Base-by-base conservation (phyloP, 2,888 invertebrate genomes). In the Amphiduros pacificus region DNA sequence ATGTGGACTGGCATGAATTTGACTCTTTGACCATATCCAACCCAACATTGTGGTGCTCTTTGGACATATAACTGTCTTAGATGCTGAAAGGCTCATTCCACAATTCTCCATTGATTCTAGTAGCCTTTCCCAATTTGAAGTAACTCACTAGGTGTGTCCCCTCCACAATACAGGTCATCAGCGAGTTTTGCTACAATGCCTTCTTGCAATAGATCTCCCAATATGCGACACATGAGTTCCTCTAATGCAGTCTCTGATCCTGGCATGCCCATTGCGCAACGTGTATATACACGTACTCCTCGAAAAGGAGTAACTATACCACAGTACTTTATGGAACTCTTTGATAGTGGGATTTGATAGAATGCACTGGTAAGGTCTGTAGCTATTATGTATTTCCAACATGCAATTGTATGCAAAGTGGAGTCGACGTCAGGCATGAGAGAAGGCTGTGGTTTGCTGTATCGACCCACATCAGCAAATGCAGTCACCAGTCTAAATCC, bases 131-230 rank as follows among this genome's bases (percentile, higher is more conserved):
- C 58, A 68, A 28, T 63, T 64, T 4, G 14, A 1, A 68, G 50
- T 9, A 69, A 41, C 48, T 69, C 63, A 14, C 65, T 51, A 14
- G 60, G 65, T 11, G 65, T 55, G 51, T 69, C 60, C 11, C 67
- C 68, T n/a, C 69, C 65, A 53, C 67, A 67, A 51, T 68, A 70
- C 20, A 70, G 57, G 40, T 72, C 68, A 61, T 71, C 71, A 14
- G 71, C 67, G 11, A 69, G 28, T 50, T 69, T 72, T 1, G 66
- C 55, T 22, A 71, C 64, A 55, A 41, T 36, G 5, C 71, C 72
- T 1, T 60, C 62, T 31, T 63, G 56, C 2, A 70, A 9, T n/a
- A 50, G 54, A 41, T 71, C 65, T 2, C 64, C 65, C 2, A 70
- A n/a, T 24, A 57, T 27, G n/a, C 26, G 26, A 22, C 52, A 58